A percentile compares a stretch with the other conserved stretches of the same genome.
phyloP scores from a whole-genome alignment of 1,140 invertebrate genomes.

The Polypedilum pembai region DNA sequence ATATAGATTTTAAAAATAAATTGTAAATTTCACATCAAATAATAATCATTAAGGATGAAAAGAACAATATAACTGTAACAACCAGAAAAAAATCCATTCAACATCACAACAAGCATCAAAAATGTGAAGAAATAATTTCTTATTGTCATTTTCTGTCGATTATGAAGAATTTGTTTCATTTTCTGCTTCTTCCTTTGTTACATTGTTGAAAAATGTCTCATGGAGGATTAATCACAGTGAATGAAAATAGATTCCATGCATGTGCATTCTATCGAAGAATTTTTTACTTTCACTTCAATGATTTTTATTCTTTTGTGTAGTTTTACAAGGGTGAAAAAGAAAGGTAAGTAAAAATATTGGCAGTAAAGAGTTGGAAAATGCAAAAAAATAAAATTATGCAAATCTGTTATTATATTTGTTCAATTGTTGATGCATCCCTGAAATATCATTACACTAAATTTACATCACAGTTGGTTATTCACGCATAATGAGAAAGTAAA shows the following conservation, averaged over 20 bases:
- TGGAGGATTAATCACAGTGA: conserved; percentile 7
- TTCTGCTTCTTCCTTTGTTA: too few species aligned
- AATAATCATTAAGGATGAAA: too few species aligned
- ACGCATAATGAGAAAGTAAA: neutral
- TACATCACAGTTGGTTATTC: neutral
- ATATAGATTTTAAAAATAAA: too few species aligned
- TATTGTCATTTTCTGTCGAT: too few species aligned
- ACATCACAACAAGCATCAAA: too few species aligned
- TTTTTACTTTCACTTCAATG: conserved; percentile 4
- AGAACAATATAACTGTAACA: too few species aligned
- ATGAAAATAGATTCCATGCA: neutral
- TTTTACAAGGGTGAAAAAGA: neutral
- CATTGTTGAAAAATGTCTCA: neutral
- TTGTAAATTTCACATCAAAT: too few species aligned
- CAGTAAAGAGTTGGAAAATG: neutral
- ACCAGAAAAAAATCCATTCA: too few species aligned
- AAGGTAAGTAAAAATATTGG: neutral
- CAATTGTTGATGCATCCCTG: neutral
- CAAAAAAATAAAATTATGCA: too few species aligned
- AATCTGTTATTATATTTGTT: too few species aligned
- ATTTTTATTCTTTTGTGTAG: neutral
- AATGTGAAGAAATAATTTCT: too few species aligned
- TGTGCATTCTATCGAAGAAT: neutral
- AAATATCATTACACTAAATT: neutral
- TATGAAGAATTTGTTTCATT: too few species aligned